These are phyloP conservation scores for Scaeva pyrastri DNA, from an alignment of 2,888 invertebrate genomes.

Conservation along the genomic window DNA sequence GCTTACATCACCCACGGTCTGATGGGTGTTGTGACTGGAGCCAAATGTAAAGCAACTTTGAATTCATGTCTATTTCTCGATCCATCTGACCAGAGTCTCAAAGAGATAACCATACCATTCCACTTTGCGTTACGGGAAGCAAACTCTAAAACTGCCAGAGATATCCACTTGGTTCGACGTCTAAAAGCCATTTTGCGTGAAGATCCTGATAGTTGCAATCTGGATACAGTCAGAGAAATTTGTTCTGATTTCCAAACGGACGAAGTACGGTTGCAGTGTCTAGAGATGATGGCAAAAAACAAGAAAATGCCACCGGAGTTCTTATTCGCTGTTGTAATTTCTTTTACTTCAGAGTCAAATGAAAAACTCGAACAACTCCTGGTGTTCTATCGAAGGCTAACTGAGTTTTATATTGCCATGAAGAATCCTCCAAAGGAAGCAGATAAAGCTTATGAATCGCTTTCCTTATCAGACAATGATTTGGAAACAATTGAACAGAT, in stretches of 20 bases:
- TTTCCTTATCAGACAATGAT: constrained; percentile 82
- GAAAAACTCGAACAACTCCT: constrained; percentile 81
- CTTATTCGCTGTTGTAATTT: constrained; percentile 85
- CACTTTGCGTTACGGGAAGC: constrained; percentile 95
- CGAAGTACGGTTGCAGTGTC: constrained; percentile 89
- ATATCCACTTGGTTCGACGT: constrained; percentile 93
- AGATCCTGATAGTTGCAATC: constrained; percentile 84
- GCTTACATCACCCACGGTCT: constrained; percentile 92
- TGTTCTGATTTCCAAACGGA: constrained; percentile 88
- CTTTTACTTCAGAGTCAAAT: constrained; percentile 80
- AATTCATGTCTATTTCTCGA: constrained; percentile 92
- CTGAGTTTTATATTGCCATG: constrained; percentile 81
- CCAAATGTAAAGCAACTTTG: constrained; percentile 86
- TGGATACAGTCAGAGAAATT: constrained; percentile 79
- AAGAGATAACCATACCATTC: constrained; percentile 94
- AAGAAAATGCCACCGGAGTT: constrained; percentile 87
- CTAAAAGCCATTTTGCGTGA: constrained; percentile 88
- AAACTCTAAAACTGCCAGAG: constrained; percentile 93
- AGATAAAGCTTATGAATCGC: constrained; percentile 76
- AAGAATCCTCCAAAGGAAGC: constrained; percentile 76
- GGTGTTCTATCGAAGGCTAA: constrained; percentile 80
- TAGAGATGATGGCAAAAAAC: constrained; percentile 89
- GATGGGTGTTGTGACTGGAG: constrained; percentile 88
- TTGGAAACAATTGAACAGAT: constrained; percentile 87
- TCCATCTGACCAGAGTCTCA: constrained; percentile 90